Percentiles rank a stretch among this genome's conserved stretches.
Evolutionary conservation across 2,888 invertebrate species (phyloP).

Genomic region (Glaucopsyche alexis): DNA sequence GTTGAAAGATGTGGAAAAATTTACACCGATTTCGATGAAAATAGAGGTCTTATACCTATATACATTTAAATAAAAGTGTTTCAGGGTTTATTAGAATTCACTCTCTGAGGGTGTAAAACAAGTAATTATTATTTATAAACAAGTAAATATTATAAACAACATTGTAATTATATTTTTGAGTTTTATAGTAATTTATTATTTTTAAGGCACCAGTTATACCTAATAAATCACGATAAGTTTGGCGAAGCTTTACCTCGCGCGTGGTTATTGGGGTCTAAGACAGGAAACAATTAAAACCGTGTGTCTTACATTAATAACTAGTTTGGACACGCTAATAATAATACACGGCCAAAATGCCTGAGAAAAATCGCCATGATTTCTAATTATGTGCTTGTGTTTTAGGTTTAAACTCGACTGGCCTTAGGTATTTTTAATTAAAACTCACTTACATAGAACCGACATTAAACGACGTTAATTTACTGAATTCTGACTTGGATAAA

Average conservation of each 20-base stretch:
- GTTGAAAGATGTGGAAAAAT: too few species aligned
- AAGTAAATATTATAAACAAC: too few species aligned
- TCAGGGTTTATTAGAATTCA: too few species aligned
- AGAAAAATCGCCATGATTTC: constrained; percentile 37
- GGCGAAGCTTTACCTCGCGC: not conserved
- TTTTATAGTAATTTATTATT: too few species aligned
- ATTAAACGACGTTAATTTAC: not conserved
- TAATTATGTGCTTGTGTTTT: constrained; percentile 40
- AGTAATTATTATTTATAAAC: too few species aligned
- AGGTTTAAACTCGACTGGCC: constrained; percentile 27
- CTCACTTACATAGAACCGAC: not conserved
- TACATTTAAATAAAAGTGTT: too few species aligned
- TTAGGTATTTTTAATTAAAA: not conserved
- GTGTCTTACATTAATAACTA: constrained; percentile 41
- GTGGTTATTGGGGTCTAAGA: constrained; percentile 31
- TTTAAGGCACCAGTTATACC: too few species aligned
- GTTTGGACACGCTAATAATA: constrained; percentile 40
- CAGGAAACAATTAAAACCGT: constrained; percentile 39
- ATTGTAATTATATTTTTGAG: not conserved
- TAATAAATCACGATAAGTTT: constrained; percentile 22
- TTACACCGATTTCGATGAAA: too few species aligned
- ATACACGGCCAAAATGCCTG: constrained; percentile 35
- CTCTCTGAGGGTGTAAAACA: too few species aligned
- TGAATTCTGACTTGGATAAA: not conserved
- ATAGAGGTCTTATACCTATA: too few species aligned